Conservation (phyloP, 2,113 vertebrate genomes). For the Eupsittula cactorum region DNA sequence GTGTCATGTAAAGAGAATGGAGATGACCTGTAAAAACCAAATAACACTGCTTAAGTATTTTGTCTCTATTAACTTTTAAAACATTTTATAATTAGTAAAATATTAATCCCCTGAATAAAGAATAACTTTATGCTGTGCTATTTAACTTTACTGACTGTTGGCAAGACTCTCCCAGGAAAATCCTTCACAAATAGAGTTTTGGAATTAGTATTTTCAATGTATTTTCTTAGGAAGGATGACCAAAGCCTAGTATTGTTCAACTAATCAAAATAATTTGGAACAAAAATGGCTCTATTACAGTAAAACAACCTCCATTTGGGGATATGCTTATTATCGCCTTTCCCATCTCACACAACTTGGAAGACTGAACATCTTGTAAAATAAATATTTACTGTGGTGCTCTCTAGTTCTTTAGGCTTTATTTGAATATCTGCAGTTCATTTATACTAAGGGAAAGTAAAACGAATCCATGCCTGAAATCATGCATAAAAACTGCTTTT, state of each 20-base stretch:
- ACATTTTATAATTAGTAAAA: neutral
- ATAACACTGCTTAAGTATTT: neutral
- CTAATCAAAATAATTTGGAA: neutral
- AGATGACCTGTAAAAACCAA: neutral
- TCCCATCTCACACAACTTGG: neutral
- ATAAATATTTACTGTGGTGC: neutral
- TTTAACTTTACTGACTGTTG: neutral
- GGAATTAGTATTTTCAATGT: neutral
- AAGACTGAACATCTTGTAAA: neutral
- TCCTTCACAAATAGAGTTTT: neutral
- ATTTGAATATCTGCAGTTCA: neutral
- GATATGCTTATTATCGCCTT: neutral
- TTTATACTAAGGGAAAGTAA: neutral
- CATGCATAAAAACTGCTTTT: neutral
- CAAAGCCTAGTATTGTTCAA: neutral
- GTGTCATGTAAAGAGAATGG: neutral
- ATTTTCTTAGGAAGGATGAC: neutral
- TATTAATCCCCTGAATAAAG: neutral
- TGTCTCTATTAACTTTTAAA: neutral
- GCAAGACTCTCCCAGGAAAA: neutral
- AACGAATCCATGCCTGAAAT: neutral
- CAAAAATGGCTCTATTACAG: neutral
- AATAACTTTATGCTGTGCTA: neutral
- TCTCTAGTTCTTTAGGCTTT: neutral
- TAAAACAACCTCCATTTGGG: neutral